Percentiles rank a stretch among this genome's conserved stretches.
Conservation (phyloP, 2,113 vertebrate species). For the Motacilla tschutschensis region DNA sequence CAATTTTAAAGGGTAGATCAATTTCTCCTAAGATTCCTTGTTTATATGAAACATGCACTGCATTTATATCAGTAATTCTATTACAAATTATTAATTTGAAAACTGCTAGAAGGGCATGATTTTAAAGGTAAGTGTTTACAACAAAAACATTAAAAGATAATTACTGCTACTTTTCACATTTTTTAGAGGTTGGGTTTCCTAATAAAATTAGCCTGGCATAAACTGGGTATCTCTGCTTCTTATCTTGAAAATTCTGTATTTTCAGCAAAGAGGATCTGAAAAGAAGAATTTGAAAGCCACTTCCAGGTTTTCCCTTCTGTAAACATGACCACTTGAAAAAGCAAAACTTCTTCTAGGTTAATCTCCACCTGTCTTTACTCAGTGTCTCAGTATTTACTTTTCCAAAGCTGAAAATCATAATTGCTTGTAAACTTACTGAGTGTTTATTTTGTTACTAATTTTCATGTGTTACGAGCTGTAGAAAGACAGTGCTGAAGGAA, state of each 20-base stretch:
- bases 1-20: not conserved
- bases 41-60: not conserved
- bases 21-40: not conserved
- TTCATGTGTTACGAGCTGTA: not conserved
- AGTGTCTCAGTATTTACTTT: not conserved
- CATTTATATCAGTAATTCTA: not conserved
- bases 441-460: not conserved
- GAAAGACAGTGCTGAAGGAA: not conserved
- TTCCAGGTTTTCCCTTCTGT: not conserved
- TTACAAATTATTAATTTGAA: not conserved
- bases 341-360: not conserved
- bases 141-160: not conserved
- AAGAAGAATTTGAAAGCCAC: not conserved
- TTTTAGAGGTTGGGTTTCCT: not conserved
- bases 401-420: not conserved
- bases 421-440: not conserved
- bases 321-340: not conserved
- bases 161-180: not conserved
- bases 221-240: not conserved
- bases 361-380: not conserved
- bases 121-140: not conserved
- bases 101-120: not conserved
- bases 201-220: not conserved
- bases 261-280: not conserved
- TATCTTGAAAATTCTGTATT: not conserved